These are phyloP conservation scores for Sterna hirundo DNA, from an alignment of 2,113 vertebrate species.

Conservation along the genomic window DNA sequence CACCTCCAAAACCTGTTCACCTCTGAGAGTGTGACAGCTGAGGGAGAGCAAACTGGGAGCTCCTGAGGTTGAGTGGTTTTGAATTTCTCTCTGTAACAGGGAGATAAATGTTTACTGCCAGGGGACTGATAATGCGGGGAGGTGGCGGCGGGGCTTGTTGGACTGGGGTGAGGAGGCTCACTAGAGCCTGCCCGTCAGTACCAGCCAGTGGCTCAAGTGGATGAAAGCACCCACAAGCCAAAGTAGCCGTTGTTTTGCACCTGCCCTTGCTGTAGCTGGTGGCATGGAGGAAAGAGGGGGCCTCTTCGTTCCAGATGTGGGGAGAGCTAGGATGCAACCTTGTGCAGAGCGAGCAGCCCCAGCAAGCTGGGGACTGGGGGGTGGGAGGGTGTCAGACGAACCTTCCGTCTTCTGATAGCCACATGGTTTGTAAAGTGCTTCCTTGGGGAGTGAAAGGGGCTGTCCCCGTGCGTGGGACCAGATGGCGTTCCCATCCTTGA, in stretches of 20 bases:
- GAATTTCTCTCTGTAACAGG: background rate
- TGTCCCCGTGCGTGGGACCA: background rate
- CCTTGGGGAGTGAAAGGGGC: background rate
- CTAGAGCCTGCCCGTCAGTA: background rate
- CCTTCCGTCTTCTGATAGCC: background rate
- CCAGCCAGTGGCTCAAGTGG: background rate
- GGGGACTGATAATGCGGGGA: background rate
- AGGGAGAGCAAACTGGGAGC: background rate
- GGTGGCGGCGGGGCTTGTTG: background rate
- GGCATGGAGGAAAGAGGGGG: background rate
- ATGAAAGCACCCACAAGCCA: background rate
- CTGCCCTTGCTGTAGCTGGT: background rate
- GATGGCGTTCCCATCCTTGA: background rate
- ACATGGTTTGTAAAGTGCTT: background rate
- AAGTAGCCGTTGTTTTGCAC: background rate
- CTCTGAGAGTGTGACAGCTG: background rate
- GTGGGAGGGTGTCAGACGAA: fast-evolving
- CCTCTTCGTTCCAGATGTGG: background rate
- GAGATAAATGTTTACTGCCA: background rate
- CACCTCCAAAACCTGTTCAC: background rate
- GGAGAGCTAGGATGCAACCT: background rate
- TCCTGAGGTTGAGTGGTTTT: background rate
- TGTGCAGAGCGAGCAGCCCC: background rate
- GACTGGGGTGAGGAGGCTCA: background rate
- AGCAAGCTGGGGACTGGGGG: background rate